A percentile compares a stretch with the other conserved stretches of the same genome.
phyloP scores from a whole-genome alignment of 2,113 vertebrate species.

The Stomatorhinus ivindoensis region DNA sequence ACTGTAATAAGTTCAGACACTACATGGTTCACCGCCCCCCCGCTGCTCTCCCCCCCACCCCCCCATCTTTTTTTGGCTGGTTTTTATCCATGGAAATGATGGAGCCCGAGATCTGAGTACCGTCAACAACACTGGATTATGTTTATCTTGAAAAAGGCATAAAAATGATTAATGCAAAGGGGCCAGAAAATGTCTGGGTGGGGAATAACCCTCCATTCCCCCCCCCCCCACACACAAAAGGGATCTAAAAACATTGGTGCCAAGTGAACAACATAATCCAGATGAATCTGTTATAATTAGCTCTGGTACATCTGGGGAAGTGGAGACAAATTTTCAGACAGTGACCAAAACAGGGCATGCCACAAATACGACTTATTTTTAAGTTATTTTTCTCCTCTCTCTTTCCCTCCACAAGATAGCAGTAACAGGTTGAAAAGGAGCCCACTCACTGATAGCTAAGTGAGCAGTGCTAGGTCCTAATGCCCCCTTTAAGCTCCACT shows the following conservation, averaged over 20 bases:
- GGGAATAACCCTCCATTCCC: not conserved
- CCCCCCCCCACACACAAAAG: not conserved
- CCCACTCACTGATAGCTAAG: constrained; percentile 37
- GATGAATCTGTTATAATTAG: constrained; percentile 50
- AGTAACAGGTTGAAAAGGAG: constrained; percentile 52
- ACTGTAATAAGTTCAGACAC: not conserved
- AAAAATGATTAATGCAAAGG: not conserved
- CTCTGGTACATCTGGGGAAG: constrained; percentile 39
- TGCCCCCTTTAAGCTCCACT: constrained; percentile 23
- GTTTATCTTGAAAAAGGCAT: not conserved
- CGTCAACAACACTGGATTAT: not conserved
- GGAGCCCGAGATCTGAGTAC: not conserved
- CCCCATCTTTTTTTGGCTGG: not conserved
- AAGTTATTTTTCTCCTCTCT: constrained; percentile 27
- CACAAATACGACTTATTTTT: constrained; percentile 39
- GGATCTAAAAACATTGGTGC: not conserved
- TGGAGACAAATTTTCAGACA: constrained; percentile 35
- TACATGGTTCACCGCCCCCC: not conserved
- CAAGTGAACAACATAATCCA: constrained; percentile 29
- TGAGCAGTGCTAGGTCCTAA: no score
- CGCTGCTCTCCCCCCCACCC: not conserved
- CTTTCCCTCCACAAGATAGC: constrained; percentile 36
- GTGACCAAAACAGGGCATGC: constrained; percentile 29
- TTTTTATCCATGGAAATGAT: not conserved
- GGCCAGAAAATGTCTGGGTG: not conserved